Percentiles rank a stretch among this genome's conserved stretches.
Conservation (phyloP, 2,888 invertebrate species). For the Siphonodentalium dalli region DNA sequence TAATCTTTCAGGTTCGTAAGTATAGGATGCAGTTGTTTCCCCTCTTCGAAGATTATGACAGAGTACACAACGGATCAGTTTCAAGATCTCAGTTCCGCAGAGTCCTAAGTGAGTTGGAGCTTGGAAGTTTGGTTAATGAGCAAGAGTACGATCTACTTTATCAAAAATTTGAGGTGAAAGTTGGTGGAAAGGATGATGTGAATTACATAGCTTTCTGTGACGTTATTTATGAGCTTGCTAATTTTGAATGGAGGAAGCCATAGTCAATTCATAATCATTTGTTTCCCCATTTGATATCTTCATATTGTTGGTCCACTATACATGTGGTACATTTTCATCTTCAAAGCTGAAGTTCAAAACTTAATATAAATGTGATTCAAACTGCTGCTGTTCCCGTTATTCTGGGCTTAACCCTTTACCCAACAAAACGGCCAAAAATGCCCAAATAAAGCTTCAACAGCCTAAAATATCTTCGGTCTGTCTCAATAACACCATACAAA, state of each 20-base stretch:
- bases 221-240: constrained; percentile 53
- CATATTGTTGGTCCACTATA: no score
- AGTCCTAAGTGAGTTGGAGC: constrained; percentile 60
- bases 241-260: constrained; percentile 56
- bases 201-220: constrained; percentile 62
- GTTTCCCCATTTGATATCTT: no score
- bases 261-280: no score
- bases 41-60: constrained; percentile 64
- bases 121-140: constrained; percentile 58
- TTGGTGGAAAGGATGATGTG: constrained; percentile 58
- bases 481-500: no score
- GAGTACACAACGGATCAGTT: constrained; percentile 63
- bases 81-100: constrained; percentile 63
- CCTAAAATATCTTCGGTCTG: no score
- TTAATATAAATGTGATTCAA: no score
- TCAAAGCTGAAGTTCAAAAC: no score
- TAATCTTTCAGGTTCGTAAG: constrained; percentile 58
- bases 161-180: constrained; percentile 58
- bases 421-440: no score
- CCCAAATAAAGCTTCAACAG: no score
- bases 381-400: no score
- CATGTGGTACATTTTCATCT: no score
- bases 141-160: constrained; percentile 57
- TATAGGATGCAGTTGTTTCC: constrained; percentile 64
- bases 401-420: no score